These are phyloP conservation scores for Spheniscus mendiculus DNA, from an alignment of 2,113 vertebrate genomes.

Conservation along the genomic window DNA sequence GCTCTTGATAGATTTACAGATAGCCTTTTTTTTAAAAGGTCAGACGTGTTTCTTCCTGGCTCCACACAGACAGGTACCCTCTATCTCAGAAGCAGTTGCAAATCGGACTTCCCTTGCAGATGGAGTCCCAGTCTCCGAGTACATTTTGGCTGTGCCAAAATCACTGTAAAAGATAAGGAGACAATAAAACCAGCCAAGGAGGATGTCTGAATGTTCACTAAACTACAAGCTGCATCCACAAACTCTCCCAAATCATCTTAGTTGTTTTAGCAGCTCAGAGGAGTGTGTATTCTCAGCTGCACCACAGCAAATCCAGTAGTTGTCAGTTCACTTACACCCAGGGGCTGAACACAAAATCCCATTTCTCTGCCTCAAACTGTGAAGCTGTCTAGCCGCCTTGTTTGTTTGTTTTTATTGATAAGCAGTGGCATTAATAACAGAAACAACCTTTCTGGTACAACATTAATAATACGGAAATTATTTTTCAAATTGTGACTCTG, in stretches of 20 bases:
- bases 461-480: neutral
- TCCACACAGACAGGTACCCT: neutral
- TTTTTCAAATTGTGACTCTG: neutral
- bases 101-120: neutral
- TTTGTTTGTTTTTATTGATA: neutral
- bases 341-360: neutral
- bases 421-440: neutral
- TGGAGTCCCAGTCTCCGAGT: neutral
- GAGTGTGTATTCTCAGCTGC: neutral
- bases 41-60: neutral
- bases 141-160: neutral
- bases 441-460: neutral
- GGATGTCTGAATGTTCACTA: neutral
- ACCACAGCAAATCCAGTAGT: neutral
- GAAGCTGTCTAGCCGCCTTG: neutral
- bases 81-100: neutral
- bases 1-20: neutral
- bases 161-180: neutral
- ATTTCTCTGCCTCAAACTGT: neutral
- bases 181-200: neutral
- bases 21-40: neutral
- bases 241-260: neutral
- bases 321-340: neutral
- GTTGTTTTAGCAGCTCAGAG: neutral
- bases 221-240: neutral